Evolutionary conservation across 2,113 vertebrate genomes (phyloP).

Genomic region (Aptenodytes patagonicus): DNA sequence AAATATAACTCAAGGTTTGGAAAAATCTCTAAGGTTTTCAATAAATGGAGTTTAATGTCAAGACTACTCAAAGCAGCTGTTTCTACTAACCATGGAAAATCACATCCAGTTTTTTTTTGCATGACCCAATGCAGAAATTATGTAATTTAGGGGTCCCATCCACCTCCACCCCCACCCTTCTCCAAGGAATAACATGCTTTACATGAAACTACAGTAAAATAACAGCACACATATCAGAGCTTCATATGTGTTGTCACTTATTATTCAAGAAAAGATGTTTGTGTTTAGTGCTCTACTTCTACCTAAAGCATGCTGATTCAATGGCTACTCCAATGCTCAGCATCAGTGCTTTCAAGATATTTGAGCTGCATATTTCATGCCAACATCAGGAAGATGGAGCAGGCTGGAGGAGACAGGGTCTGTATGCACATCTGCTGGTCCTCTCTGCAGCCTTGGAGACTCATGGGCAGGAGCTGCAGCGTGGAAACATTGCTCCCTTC

Average conservation of each 20-base stretch:
- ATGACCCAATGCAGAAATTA: conserved; percentile 50
- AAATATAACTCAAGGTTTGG: conserved; percentile 41
- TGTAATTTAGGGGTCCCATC: neutral
- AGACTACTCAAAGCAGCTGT: conserved; percentile 59
- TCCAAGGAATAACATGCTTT: neutral
- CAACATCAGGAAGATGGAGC: neutral
- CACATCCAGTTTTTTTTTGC: neutral
- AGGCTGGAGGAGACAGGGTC: neutral
- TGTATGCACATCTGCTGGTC: neutral
- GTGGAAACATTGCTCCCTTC: neutral
- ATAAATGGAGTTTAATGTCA: conserved; percentile 56
- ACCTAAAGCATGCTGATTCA: neutral
- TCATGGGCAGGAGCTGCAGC: neutral
- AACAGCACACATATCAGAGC: neutral
- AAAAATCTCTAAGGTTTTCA: conserved; percentile 58
- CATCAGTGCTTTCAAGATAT: neutral
- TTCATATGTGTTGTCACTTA: neutral
- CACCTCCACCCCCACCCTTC: neutral
- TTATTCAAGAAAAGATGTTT: neutral
- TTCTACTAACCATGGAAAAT: conserved; percentile 42
- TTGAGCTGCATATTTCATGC: neutral
- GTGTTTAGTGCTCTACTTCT: neutral
- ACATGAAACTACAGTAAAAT: neutral
- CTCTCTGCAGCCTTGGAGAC: neutral
- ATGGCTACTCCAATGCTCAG: neutral